Conservation (phyloP, 2,888 invertebrate species). For the Cosmia trapezina region DNA sequence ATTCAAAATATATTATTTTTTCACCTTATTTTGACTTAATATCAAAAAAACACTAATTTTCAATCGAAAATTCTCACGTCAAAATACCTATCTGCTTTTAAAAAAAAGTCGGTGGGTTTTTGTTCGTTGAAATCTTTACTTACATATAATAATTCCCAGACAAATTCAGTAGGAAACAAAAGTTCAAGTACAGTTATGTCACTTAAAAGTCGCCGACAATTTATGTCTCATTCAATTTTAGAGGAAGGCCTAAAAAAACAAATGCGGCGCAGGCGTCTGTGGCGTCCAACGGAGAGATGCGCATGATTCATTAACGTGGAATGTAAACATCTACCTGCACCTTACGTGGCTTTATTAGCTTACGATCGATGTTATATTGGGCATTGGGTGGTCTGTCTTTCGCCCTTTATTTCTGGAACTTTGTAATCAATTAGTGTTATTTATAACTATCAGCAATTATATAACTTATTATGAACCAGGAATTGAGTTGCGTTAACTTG, state of each 20-base stretch:
- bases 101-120: no score
- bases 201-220: constrained; percentile 22
- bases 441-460: neutral
- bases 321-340: constrained; percentile 76
- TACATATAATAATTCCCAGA: neutral
- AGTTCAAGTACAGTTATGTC: constrained; percentile 27
- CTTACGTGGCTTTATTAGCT: constrained; percentile 55
- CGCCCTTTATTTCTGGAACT: constrained; percentile 26
- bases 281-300: constrained; percentile 67
- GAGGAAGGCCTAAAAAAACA: constrained; percentile 35
- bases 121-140: no score
- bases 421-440: neutral
- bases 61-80: no score
- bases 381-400: constrained; percentile 13
- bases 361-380: constrained; percentile 16
- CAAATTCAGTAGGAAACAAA: constrained; percentile 1
- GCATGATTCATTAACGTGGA: constrained; percentile 79
- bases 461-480: neutral
- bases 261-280: constrained; percentile 38
- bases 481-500: neutral
- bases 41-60: no score
- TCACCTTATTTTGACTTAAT: no score
- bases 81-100: no score
- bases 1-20: no score
- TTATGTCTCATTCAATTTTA: constrained; percentile 36